A percentile compares a stretch with the other conserved stretches of the same genome.
phyloP scores from a whole-genome alignment of 2,888 invertebrate genomes.

The Patella depressa region DNA sequence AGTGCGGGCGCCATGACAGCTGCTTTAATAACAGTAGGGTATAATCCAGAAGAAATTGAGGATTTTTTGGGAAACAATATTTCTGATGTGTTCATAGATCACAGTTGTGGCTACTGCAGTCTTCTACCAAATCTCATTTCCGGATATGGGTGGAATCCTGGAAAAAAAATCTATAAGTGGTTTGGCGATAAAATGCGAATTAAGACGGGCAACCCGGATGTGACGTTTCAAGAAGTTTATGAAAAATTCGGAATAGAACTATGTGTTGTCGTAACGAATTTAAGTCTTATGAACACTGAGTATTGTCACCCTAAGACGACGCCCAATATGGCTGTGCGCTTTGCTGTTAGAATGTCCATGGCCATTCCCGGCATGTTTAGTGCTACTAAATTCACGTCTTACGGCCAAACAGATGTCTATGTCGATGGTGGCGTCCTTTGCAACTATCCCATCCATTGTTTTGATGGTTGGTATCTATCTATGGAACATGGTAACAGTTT shows the following conservation, averaged over 20 bases:
- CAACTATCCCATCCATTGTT: conserved; percentile 59
- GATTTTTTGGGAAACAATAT: conserved; percentile 57
- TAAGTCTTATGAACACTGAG: not conserved
- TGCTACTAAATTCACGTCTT: conserved; percentile 31
- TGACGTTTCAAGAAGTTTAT: conserved; percentile 54
- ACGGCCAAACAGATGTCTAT: conserved; percentile 44
- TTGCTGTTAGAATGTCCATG: conserved; percentile 48
- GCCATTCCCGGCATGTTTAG: conserved; percentile 44
- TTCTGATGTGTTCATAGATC: conserved; percentile 50
- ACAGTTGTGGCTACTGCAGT: conserved; percentile 53
- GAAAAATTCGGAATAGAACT: conserved; percentile 12
- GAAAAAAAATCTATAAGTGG: conserved; percentile 57
- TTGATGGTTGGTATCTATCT: conserved; percentile 63
- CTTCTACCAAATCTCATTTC: conserved; percentile 57
- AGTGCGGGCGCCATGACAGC: conserved; percentile 66
- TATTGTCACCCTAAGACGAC: conserved; percentile 41
- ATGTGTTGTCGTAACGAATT: not conserved
- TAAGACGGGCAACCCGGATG: conserved; percentile 49
- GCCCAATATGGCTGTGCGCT: conserved; percentile 43
- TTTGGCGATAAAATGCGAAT: conserved; percentile 55
- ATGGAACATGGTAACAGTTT: conserved; percentile 50
- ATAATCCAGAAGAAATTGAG: conserved; percentile 52
- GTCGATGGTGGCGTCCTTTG: conserved; percentile 60
- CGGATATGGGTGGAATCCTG: conserved; percentile 64
- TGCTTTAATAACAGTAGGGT: conserved; percentile 58